phyloP scores from a whole-genome alignment of 2,888 invertebrate genomes.

The Melolontha melolontha region DNA sequence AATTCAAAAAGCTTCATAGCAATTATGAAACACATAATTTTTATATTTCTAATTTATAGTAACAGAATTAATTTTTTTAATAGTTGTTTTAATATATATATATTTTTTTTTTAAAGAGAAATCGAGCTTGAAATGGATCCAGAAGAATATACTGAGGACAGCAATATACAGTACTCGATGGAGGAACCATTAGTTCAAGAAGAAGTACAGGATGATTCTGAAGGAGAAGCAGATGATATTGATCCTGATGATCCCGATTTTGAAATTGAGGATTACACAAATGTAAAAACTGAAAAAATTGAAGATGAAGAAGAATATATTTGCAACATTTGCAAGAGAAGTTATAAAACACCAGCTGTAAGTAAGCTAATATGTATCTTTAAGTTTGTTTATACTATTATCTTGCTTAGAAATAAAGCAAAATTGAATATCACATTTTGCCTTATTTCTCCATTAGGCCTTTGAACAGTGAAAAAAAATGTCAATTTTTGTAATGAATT shows the following conservation, averaged over 20 bases:
- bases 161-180: conserved; percentile 29
- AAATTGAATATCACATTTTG: too few species aligned
- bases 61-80: too few species aligned
- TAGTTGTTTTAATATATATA: neutral
- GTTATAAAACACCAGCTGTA: conserved; percentile 60
- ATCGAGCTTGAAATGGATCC: conserved; percentile 40
- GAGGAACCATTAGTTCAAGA: conserved; percentile 34
- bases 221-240: conserved; percentile 44
- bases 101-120: conserved; percentile 28
- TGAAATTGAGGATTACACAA: conserved; percentile 24
- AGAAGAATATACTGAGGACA: conserved; percentile 45
- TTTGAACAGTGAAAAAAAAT: too few species aligned
- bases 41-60: neutral
- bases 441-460: too few species aligned
- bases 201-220: conserved; percentile 41
- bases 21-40: neutral
- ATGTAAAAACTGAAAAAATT: conserved; percentile 38
- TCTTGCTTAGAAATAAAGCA: too few species aligned
- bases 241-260: conserved; percentile 44
- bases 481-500: too few species aligned
- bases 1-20: neutral
- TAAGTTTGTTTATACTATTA: too few species aligned
- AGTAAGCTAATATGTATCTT: conserved; percentile 41
- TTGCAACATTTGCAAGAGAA: conserved; percentile 58
- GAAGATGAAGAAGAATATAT: conserved; percentile 48